These are phyloP conservation scores for Megalops cyprinoides DNA, from an alignment of 2,797 vertebrate species.

Conservation along the genomic window DNA sequence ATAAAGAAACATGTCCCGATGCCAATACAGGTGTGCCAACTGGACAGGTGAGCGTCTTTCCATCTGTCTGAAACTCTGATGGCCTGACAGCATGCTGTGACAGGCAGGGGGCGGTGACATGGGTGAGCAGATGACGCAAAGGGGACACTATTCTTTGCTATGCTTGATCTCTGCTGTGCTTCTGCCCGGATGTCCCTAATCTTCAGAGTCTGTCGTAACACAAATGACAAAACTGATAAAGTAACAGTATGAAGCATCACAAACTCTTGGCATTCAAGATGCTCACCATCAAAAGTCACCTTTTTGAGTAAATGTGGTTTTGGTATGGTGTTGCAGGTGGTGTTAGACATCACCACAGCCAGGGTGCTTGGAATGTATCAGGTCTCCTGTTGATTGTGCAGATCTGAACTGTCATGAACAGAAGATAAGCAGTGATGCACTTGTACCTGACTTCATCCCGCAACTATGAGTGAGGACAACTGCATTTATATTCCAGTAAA, in stretches of 20 bases:
- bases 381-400: not conserved
- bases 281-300: not conserved
- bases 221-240: not conserved
- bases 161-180: no score
- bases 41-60: conserved; percentile 14
- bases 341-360: no score
- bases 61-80: conserved; percentile 17
- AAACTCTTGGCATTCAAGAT: not conserved
- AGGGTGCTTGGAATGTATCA: not conserved
- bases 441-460: no score
- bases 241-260: not conserved
- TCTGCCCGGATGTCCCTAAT: no score
- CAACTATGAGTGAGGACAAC: no score
- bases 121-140: conserved; percentile 8
- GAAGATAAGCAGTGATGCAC: not conserved
- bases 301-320: no score
- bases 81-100: not conserved
- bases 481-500: no score
- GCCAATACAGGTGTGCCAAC: conserved; percentile 23
- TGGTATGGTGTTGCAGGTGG: no score
- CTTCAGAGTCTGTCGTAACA: no score
- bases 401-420: not conserved
- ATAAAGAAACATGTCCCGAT: not conserved
- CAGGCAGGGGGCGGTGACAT: not conserved
- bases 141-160: no score